Evolutionary conservation across 2,888 invertebrate species (phyloP).

Genomic region (Polydrusus cervinus): DNA sequence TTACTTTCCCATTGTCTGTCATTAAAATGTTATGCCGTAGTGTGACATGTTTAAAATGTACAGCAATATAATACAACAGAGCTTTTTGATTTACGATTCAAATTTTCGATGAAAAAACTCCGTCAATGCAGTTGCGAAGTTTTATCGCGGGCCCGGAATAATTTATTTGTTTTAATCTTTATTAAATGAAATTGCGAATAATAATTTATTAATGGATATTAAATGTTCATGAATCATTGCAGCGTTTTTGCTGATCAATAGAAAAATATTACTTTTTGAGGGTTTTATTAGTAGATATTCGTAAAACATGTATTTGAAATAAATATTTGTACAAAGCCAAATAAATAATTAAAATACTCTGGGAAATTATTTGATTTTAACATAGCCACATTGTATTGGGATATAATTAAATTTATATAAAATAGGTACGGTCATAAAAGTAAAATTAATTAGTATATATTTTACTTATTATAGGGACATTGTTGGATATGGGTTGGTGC

Average conservation of each 20-base stretch:
- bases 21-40: neutral
- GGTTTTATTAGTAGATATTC: no score
- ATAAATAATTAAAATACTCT: no score
- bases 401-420: no score
- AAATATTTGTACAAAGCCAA: no score
- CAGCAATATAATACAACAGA: neutral
- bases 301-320: no score
- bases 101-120: neutral
- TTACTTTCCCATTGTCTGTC: neutral
- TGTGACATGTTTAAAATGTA: neutral
- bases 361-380: no score
- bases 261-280: no score
- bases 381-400: no score
- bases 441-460: no score
- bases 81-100: constrained; percentile 1
- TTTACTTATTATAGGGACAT: no score
- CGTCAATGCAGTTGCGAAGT: neutral
- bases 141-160: neutral
- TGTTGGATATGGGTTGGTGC: no score
- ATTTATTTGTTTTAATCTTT: neutral
- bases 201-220: constrained; percentile 1
- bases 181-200: neutral
- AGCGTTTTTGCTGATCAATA: neutral
- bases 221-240: neutral
- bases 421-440: no score